Evolutionary conservation across 2,888 invertebrate species (phyloP).

Genomic region (Eupeodes luniger): DNA sequence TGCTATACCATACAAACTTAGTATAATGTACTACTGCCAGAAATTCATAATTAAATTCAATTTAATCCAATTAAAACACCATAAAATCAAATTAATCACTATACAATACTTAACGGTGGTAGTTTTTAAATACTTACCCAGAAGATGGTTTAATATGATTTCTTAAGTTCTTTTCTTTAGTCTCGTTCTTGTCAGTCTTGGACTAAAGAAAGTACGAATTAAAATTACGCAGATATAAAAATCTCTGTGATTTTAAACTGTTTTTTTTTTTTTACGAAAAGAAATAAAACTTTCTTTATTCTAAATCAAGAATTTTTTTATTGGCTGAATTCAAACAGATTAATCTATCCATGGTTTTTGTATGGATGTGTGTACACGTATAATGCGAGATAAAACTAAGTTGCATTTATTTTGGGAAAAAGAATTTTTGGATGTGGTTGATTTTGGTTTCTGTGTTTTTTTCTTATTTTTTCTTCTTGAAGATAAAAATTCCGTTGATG

Average conservation of each 20-base stretch:
- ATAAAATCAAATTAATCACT: slow-evolving; percentile 63
- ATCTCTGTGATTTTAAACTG: slow-evolving; percentile 1
- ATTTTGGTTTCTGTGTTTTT: slow-evolving; percentile 1
- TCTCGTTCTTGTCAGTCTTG: neutral
- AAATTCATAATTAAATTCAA: slow-evolving; percentile 60
- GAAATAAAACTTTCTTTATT: neutral
- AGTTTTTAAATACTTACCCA: no score
- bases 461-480: neutral
- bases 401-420: slow-evolving; percentile 45
- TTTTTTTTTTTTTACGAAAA: neutral
- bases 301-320: slow-evolving; percentile 4
- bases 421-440: slow-evolving; percentile 22
- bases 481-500: slow-evolving; percentile 5
- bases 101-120: slow-evolving; percentile 45
- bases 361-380: neutral
- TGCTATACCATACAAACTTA: no score
- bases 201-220: slow-evolving; percentile 14
- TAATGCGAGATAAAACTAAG: neutral
- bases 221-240: slow-evolving; percentile 30
- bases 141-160: neutral
- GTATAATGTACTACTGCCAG: neutral
- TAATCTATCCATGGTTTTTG: slow-evolving; percentile 15
- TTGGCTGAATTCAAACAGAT: slow-evolving; percentile 12
- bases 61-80: slow-evolving; percentile 60
- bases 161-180: neutral